A percentile compares a stretch with the other conserved stretches of the same genome.
phyloP scores from a whole-genome alignment of 2,888 invertebrate genomes.

The Reticulitermes lucifugus region DNA sequence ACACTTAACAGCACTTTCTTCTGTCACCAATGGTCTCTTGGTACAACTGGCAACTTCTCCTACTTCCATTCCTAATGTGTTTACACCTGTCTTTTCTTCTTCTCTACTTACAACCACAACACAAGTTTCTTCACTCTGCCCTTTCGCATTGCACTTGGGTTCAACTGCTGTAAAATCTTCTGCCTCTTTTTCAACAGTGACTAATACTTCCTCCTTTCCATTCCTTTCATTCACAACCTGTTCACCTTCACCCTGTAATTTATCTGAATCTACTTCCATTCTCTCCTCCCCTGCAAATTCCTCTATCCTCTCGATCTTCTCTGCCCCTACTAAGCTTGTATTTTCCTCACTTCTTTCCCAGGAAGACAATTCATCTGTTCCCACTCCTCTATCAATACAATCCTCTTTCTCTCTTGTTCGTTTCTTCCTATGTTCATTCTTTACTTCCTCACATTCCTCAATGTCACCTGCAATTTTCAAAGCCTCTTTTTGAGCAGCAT shows the following conservation, averaged over 20 bases:
- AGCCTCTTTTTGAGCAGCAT: constrained; percentile 53
- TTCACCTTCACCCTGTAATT: constrained; percentile 51
- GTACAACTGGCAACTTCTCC: constrained; percentile 21
- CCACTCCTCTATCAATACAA: constrained; percentile 52
- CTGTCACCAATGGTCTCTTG: constrained; percentile 41
- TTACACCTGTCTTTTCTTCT: background rate
- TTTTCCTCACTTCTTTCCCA: background rate
- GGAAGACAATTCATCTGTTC: constrained; percentile 16
- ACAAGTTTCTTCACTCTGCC: constrained; percentile 15
- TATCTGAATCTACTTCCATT: constrained; percentile 57
- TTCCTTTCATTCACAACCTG: constrained; percentile 1
- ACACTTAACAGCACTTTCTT: constrained; percentile 44
- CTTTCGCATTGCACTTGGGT: background rate
- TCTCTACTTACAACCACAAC: constrained; percentile 7
- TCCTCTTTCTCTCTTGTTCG: constrained; percentile 67
- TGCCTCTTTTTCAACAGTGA: background rate
- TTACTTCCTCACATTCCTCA: constrained; percentile 62
- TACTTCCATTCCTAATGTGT: background rate
- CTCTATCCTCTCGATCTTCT: background rate
- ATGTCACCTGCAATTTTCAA: constrained; percentile 60
- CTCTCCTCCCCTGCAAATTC: background rate
- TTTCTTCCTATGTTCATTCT: constrained; percentile 64
- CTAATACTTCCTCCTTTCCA: background rate
- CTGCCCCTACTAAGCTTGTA: background rate
- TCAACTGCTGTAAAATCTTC: background rate